Conservation (phyloP, 2,888 invertebrate species). For the Proisotoma minuta region DNA sequence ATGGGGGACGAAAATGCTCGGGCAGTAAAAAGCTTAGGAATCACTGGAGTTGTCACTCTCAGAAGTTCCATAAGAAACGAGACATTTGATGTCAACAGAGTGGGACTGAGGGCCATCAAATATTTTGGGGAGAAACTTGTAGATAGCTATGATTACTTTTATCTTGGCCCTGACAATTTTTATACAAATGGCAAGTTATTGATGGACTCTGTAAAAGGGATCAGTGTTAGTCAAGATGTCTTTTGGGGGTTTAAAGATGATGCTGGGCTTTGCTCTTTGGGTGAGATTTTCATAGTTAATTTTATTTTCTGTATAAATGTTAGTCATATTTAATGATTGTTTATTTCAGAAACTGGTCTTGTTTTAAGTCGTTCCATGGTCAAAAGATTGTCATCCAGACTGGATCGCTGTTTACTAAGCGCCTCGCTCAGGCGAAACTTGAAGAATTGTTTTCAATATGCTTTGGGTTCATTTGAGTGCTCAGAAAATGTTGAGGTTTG, state of each 20-base stretch:
- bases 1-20: slow-evolving; percentile 61
- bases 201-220: slow-evolving; percentile 64
- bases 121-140: slow-evolving; percentile 84
- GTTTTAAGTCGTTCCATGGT: slow-evolving; percentile 27
- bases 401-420: slow-evolving; percentile 21
- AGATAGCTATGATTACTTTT: slow-evolving; percentile 89
- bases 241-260: slow-evolving; percentile 65
- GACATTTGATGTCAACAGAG: neutral
- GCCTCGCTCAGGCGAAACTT: slow-evolving; percentile 6
- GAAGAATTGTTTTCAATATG: slow-evolving; percentile 14
- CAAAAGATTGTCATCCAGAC: slow-evolving; percentile 19
- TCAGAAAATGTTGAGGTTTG: slow-evolving; percentile 6
- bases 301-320: neutral
- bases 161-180: slow-evolving; percentile 75
- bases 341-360: slow-evolving; percentile 28
- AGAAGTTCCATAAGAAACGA: neutral
- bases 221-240: slow-evolving; percentile 79
- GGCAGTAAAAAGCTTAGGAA: slow-evolving; percentile 64
- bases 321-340: slow-evolving; percentile 3
- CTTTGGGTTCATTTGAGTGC: slow-evolving; percentile 2
- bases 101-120: slow-evolving; percentile 63
- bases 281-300: slow-evolving; percentile 9
- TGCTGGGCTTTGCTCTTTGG: slow-evolving; percentile 35
- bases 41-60: slow-evolving; percentile 17
- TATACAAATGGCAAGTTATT: slow-evolving; percentile 78